Evolutionary conservation across 2,888 invertebrate genomes (phyloP), one percentile per base, ranked within the genome.

Genomic region (Dinocampus coccinellae): DNA sequence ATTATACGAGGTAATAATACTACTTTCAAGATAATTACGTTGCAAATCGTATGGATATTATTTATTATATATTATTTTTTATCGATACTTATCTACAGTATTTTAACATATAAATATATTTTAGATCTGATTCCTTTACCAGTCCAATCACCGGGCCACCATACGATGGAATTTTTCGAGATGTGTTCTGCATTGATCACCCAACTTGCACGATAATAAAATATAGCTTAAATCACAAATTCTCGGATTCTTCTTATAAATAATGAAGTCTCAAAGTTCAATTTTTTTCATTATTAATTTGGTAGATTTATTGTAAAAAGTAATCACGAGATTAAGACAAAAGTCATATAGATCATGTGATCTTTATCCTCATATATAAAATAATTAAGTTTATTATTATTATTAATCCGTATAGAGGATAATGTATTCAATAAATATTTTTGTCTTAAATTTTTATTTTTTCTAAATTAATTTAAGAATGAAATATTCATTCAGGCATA

Each of bases 111-210:
- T 52, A 13, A 33, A 61, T 64, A 16, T 20, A 26, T 62, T 58
- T 57, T 75, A 87, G 88, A 88, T 80, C 80, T 83, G 34, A 75
- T 81, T 68, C 75, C 82, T 72, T 74, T 76, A 57, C 82, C 84
- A 36, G 84, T 88, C 36, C 81, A 88, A 61, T 78, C 86, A 75
- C 82, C 88, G 58, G 95, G 95, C 0, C 98, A 99, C 85, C 97
- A 98, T 88, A 99, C 99, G 1, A 97, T 99, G 96, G 99, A 99
- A 89, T 99, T 99, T 90, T 99, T 99, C 85, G 99, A 99, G 90
- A 99, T 99, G 98, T 99, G 99, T 88, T 98, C 99, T 22, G 96
- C 97, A 2, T 91, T 99, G 58, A 99, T 99, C 81, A 98, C 98
- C 75, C 98, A 99, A 81, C 90, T 99, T 75, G 99, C 99, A 34